These are phyloP conservation scores for Clistopyga incitator DNA, from an alignment of 2,888 invertebrate genomes.

Conservation along the genomic window DNA sequence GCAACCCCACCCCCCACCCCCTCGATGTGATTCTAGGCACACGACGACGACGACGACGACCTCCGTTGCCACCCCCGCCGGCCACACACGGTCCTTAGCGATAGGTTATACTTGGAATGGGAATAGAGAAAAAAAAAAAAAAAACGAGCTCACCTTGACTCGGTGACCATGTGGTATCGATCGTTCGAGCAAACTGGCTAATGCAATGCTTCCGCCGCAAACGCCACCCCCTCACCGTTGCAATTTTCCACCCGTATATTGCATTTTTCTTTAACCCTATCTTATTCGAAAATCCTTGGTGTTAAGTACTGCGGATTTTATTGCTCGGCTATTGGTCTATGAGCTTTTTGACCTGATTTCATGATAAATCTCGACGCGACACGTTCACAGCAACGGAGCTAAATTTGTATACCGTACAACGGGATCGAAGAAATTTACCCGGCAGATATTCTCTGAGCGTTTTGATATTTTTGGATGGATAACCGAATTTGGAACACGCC, in stretches of 20 bases:
- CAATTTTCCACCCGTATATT: constrained; percentile 23
- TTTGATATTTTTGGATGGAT: background rate
- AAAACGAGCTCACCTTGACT: constrained; percentile 73
- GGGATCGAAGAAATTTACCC: background rate
- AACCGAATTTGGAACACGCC: background rate
- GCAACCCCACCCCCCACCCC: background rate
- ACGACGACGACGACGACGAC: constrained; percentile 25
- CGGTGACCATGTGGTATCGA: constrained; percentile 74
- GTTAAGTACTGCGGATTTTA: background rate
- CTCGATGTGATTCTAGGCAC: constrained; percentile 1
- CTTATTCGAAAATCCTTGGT: background rate
- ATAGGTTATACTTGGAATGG: constrained; percentile 44
- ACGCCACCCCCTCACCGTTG: constrained; percentile 37
- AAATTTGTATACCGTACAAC: background rate
- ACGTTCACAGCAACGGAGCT: background rate
- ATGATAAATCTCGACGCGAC: background rate
- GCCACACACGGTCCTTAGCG: constrained; percentile 38
- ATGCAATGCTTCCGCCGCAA: constrained; percentile 68
- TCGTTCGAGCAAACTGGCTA: constrained; percentile 71
- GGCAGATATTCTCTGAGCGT: background rate
- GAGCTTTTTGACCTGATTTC: background rate
- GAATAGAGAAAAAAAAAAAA: constrained; percentile 31
- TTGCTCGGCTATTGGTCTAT: background rate
- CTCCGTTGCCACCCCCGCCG: constrained; percentile 8
- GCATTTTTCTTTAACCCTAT: constrained; percentile 17